A percentile compares a stretch with the other conserved stretches of the same genome.
These are phyloP conservation scores for Patella pellucida DNA, from an alignment of 2,888 invertebrate genomes.

Conservation along the genomic window DNA sequence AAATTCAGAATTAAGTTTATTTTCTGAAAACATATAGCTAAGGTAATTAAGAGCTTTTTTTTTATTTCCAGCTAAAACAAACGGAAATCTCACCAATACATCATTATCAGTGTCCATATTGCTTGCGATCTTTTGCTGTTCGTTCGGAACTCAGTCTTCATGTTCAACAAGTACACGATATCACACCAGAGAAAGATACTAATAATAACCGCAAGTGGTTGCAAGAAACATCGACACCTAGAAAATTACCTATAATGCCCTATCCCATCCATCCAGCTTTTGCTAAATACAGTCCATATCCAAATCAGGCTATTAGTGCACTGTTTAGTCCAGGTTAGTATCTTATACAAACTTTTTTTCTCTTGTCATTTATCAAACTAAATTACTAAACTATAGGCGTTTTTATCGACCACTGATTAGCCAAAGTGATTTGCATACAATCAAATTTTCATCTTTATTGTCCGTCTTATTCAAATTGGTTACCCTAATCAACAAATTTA, in stretches of 20 bases:
- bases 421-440: too few species aligned
- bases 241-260: slow-evolving; percentile 4
- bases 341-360: too few species aligned
- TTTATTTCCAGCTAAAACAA: background rate
- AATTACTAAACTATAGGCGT: too few species aligned
- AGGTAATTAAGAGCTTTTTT: too few species aligned
- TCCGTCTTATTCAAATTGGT: too few species aligned
- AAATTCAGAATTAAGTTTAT: too few species aligned
- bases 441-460: too few species aligned
- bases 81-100: background rate
- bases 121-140: background rate
- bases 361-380: too few species aligned
- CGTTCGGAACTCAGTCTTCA: background rate
- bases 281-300: slow-evolving; percentile 4
- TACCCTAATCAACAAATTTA: too few species aligned
- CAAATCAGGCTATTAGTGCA: background rate
- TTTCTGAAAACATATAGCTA: too few species aligned
- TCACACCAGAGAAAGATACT: slow-evolving; percentile 5
- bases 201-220: background rate
- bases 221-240: slow-evolving; percentile 1
- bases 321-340: background rate
- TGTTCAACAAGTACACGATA: slow-evolving; percentile 9
- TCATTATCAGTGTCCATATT: background rate
- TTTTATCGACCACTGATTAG: too few species aligned
- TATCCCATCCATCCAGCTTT: slow-evolving; percentile 11